These are phyloP conservation scores for Tetragonula carbonaria DNA, from an alignment of 2,888 invertebrate genomes.

Conservation along the genomic window DNA sequence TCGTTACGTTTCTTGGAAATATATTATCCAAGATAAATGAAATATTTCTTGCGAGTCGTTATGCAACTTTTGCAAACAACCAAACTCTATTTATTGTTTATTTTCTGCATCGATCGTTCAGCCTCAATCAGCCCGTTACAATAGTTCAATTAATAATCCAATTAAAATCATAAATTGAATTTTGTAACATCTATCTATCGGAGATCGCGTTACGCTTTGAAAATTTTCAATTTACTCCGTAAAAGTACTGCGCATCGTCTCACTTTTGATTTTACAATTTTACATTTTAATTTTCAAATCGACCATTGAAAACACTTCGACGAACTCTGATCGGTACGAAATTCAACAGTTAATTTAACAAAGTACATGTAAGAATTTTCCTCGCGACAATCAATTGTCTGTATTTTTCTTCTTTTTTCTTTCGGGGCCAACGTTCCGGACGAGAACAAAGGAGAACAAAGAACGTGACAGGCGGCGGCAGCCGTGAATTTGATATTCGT, in stretches of 20 bases:
- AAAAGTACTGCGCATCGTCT: not conserved
- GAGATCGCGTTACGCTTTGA: accelerated
- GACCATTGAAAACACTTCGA: no score
- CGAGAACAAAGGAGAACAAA: not conserved
- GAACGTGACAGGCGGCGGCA: not conserved
- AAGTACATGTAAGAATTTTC: no score
- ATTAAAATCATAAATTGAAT: not conserved
- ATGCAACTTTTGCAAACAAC: no score
- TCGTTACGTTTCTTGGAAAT: not conserved
- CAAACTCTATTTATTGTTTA: no score
- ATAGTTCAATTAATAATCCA: not conserved
- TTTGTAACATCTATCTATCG: not conserved
- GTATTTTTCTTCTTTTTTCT: no score
- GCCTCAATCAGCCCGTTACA: not conserved
- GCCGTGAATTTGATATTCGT: constrained; percentile 30
- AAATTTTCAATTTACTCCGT: not conserved
- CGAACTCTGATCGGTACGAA: no score
- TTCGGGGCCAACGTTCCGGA: not conserved
- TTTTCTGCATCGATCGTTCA: not conserved
- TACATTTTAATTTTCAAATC: not conserved
- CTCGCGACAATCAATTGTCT: no score
- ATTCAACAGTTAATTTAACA: no score
- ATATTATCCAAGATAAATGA: no score
- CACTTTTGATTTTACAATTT: not conserved
- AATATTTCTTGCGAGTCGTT: no score